Base-by-base conservation (phyloP, 2,888 invertebrate genomes). In the Caenorhabditis virilis region DNA sequence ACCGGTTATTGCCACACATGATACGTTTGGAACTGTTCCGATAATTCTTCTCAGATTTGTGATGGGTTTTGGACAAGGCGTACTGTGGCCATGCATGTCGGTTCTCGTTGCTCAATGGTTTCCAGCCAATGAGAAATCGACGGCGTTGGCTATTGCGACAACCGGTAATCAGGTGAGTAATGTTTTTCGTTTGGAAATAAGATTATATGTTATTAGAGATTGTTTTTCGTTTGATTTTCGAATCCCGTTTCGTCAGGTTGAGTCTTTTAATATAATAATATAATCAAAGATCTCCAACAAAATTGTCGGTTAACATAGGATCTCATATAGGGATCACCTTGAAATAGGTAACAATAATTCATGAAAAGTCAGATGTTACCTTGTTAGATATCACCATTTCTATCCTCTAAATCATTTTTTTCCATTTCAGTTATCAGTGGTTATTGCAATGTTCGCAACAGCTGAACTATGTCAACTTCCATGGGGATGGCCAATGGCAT, bases 51-150 rank as follows among this genome's bases (percentile, higher is more conserved):
- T 82, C 25, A 63, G 82, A 49, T 78, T 82, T 54, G 47, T 78
- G 22, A 82, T 82, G 82, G 82, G 82, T 50, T 78, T 75, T 57
- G 82, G 82, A 15, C 82, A 81, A 61, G 81, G 79, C 26, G 74
- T 82, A n/a, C 60, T 82, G 20, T 78, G 76, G 54, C 82, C 82
- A 1, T 81, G 82, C 52, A 82, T 82, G 78, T 72, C 74, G 39
- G 82, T 82, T 7, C 74, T 82, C 30, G 69, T 82, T 25, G 74
- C 77, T 42, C 74, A 73, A 50, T 82, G 82, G 82, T 82, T 82
- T 57, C 80, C 82, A 20, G 59, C 74, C 13, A 67, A 59, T 11
- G 82, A 82, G 52, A 82, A 79, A 53, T 74, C 75, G 45, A 82
- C 82, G 3, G 79, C 78, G 1, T 43, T 78, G 22, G 80, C 82